Conservation (phyloP, 2,888 invertebrate genomes). For the Metopia argyrocephala region DNA sequence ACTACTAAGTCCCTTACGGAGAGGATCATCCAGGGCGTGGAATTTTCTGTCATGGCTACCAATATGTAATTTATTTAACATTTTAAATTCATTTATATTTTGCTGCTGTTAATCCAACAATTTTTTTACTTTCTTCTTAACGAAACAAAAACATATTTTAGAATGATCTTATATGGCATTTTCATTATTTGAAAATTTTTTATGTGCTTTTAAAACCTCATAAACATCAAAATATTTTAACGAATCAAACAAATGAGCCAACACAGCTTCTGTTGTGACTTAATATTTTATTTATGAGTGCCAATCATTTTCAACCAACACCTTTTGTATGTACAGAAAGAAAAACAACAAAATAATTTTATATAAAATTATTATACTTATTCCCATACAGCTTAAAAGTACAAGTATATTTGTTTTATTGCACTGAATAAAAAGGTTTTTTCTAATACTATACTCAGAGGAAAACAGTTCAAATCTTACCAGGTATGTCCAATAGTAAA, state of each 20-base stretch:
- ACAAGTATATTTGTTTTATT: constrained; percentile 28
- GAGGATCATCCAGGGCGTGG: too few species aligned
- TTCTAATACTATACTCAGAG: constrained; percentile 34
- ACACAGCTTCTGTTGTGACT: constrained; percentile 44
- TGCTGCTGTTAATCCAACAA: too few species aligned
- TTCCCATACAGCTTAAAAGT: constrained; percentile 46
- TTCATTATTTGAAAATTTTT: not conserved
- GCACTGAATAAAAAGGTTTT: too few species aligned
- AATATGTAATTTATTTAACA: too few species aligned
- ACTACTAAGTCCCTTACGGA: too few species aligned
- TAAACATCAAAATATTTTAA: constrained; percentile 50
- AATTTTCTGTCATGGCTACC: too few species aligned
- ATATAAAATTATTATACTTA: not conserved
- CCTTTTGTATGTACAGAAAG: not conserved
- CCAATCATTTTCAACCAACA: not conserved
- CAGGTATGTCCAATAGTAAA: not conserved
- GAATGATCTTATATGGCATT: not conserved
- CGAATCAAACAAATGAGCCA: constrained; percentile 18
- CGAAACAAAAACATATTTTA: too few species aligned
- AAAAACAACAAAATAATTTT: not conserved
- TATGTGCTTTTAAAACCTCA: constrained; percentile 26
- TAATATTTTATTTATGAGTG: constrained; percentile 18
- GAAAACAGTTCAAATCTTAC: constrained; percentile 7
- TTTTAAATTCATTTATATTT: too few species aligned
- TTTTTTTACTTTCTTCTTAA: too few species aligned